phyloP scores from a whole-genome alignment of 2,888 invertebrate genomes.

The Physocephala rufipes region DNA sequence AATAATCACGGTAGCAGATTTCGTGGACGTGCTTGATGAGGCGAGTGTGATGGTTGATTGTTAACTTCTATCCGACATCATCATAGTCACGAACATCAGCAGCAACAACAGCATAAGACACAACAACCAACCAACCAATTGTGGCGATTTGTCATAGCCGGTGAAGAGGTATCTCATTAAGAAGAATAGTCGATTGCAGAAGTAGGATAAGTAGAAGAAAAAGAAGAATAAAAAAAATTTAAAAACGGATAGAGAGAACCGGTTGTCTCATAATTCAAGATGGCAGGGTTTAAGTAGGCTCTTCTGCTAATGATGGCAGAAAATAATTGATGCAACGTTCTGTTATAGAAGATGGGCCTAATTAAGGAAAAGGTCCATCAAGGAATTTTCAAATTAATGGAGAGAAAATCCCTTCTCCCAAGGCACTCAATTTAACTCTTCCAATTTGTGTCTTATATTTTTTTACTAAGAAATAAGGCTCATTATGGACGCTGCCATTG shows the following conservation, averaged over 20 bases:
- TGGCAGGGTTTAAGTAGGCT: background rate
- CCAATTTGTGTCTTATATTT: too few species aligned
- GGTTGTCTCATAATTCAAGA: background rate
- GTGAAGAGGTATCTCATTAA: conserved; percentile 34
- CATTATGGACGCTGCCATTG: too few species aligned
- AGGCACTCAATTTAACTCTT: too few species aligned
- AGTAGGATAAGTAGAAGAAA: background rate
- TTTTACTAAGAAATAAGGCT: too few species aligned
- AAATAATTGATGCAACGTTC: background rate
- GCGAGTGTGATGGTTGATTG: background rate
- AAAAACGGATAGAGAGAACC: background rate
- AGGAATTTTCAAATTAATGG: too few species aligned
- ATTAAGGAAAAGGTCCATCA: too few species aligned
- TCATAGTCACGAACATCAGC: too few species aligned
- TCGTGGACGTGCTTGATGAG: background rate
- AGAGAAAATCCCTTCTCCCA: too few species aligned
- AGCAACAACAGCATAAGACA: too few species aligned
- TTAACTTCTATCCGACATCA: too few species aligned
- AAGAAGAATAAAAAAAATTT: background rate
- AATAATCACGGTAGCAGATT: conserved; percentile 37
- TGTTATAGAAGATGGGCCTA: too few species aligned
- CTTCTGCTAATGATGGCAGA: conserved; percentile 23
- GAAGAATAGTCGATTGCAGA: background rate
- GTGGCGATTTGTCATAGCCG: background rate
- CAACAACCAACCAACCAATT: too few species aligned